Evolutionary conservation across 2,113 vertebrate genomes (phyloP).

Genomic region (Tretioscincus oriximinensis): DNA sequence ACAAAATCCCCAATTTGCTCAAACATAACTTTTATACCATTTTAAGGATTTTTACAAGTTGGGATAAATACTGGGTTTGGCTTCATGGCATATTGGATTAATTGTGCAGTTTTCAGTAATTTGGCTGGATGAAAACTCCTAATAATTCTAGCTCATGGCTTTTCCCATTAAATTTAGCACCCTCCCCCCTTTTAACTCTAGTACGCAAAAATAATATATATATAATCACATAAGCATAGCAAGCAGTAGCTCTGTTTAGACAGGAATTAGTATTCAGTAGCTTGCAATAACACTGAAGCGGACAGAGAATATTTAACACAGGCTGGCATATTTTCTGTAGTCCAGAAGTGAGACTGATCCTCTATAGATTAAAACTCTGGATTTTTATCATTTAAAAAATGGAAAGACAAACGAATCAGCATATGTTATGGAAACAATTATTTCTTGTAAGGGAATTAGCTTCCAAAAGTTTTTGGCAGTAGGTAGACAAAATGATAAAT

Average conservation of each 20-base stretch:
- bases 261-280: slow-evolving; percentile 18
- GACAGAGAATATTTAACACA: slow-evolving; percentile 18
- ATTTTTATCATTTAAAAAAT: not conserved
- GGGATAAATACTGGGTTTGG: slow-evolving; percentile 45
- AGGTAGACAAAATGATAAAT: not conserved
- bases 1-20: slow-evolving; percentile 51
- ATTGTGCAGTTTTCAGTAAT: slow-evolving; percentile 36
- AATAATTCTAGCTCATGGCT: slow-evolving; percentile 31
- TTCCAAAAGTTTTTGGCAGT: not conserved
- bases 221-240: slow-evolving; percentile 29
- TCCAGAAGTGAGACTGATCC: not conserved
- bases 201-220: slow-evolving; percentile 34
- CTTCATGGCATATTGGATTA: slow-evolving; percentile 45
- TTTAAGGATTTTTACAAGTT: slow-evolving; percentile 48
- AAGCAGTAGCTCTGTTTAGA: slow-evolving; percentile 19
- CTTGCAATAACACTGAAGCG: slow-evolving; percentile 7
- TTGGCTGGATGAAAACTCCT: slow-evolving; percentile 19
- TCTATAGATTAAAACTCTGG: not conserved
- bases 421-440: slow-evolving; percentile 1
- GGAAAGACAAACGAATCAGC: not conserved
- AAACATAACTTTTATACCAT: slow-evolving; percentile 53
- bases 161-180: slow-evolving; percentile 50
- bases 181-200: slow-evolving; percentile 37
- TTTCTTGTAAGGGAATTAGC: not conserved
- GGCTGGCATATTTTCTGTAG: slow-evolving; percentile 9